Evolutionary conservation across 2,888 invertebrate genomes (phyloP).

Genomic region (Carpatolechia fugitivella): DNA sequence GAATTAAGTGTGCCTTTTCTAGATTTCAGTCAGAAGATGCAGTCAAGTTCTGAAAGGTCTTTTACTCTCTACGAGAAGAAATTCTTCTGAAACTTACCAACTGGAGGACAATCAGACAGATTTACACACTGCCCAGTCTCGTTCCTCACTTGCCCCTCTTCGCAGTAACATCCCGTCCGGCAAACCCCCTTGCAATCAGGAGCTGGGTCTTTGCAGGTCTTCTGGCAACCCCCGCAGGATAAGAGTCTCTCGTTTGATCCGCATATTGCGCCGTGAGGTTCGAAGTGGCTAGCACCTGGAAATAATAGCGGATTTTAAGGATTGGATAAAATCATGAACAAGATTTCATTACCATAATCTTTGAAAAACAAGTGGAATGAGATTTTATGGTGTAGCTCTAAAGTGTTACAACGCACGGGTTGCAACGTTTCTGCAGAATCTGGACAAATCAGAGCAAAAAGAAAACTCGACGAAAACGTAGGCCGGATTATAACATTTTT

Average conservation of each 20-base stretch:
- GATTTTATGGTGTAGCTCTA: too few species aligned
- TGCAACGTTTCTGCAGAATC: too few species aligned
- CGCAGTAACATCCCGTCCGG: slow-evolving; percentile 54
- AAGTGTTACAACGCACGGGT: too few species aligned
- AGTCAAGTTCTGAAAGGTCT: too few species aligned
- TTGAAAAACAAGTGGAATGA: too few species aligned
- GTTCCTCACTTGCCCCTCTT: slow-evolving; percentile 46
- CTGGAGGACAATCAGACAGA: slow-evolving; percentile 48
- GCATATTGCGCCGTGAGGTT: slow-evolving; percentile 52
- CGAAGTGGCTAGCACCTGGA: too few species aligned
- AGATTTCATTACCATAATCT: not conserved
- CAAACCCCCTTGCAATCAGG: slow-evolving; percentile 51
- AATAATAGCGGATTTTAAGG: not conserved
- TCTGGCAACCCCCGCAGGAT: slow-evolving; percentile 52
- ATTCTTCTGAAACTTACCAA: slow-evolving; percentile 34
- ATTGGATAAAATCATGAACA: not conserved
- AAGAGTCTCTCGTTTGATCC: slow-evolving; percentile 50
- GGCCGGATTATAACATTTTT: too few species aligned
- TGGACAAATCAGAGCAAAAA: too few species aligned
- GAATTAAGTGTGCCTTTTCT: too few species aligned
- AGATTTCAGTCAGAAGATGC: too few species aligned
- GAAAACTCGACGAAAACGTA: too few species aligned
- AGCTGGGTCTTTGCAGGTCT: slow-evolving; percentile 48
- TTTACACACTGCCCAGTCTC: slow-evolving; percentile 47
- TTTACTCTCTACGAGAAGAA: too few species aligned